phyloP scores from a whole-genome alignment of 2,888 invertebrate genomes.

The Cephonodes hylas region DNA sequence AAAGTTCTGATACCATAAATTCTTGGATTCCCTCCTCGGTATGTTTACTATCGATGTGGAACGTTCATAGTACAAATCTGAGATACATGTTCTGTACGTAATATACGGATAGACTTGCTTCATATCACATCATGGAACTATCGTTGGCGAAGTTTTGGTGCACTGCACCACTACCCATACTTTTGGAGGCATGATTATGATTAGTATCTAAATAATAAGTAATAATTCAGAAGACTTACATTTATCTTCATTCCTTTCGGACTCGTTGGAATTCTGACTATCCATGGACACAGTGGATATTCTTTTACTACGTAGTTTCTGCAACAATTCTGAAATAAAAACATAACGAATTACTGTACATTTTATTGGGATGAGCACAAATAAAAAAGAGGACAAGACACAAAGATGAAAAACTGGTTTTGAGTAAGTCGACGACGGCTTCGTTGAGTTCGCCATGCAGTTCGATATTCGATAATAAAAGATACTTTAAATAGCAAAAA shows the following conservation, averaged over 20 bases:
- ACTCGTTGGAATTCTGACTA: conserved; percentile 63
- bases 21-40: too few relatives aligned
- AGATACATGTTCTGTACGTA: too few relatives aligned
- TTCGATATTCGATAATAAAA: neutral
- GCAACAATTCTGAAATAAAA: conserved; percentile 60
- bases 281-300: conserved; percentile 70
- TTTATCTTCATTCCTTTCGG: conserved; percentile 69
- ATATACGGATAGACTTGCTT: too few relatives aligned
- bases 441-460: neutral
- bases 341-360: neutral
- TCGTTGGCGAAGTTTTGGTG: too few relatives aligned
- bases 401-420: conserved; percentile 2
- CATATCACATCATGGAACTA: too few relatives aligned
- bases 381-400: neutral
- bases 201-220: neutral
- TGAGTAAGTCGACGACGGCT: neutral
- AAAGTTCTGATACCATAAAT: too few relatives aligned
- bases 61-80: too few relatives aligned
- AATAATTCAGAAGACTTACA: conserved; percentile 47
- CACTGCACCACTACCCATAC: too few relatives aligned
- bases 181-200: conserved; percentile 9
- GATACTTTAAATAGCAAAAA: too few relatives aligned
- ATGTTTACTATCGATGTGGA: too few relatives aligned
- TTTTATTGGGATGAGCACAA: neutral
- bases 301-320: conserved; percentile 69